phyloP scores from a whole-genome alignment of 1,140 invertebrate species.

The Trachymyrmex septentrionalis region DNA sequence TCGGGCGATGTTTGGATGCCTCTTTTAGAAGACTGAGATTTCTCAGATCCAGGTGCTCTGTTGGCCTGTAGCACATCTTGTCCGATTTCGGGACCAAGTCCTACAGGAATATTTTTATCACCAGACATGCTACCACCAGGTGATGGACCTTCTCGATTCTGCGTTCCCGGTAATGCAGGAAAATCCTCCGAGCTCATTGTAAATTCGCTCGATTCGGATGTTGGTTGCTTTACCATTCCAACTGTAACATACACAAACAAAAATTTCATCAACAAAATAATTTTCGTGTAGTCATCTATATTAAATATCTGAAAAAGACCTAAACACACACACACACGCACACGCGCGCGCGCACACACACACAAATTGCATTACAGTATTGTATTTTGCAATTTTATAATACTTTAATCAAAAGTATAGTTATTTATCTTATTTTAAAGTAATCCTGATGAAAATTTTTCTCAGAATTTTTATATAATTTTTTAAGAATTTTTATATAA shows the following conservation, averaged over 20 bases:
- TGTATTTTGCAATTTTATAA: background rate
- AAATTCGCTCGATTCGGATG: constrained; percentile 96
- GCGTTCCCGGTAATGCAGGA: constrained; percentile 96
- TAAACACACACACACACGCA: too few relatives aligned
- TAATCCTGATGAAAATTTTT: too few relatives aligned
- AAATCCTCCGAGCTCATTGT: constrained; percentile 99
- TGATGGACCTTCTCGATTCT: constrained; percentile 87
- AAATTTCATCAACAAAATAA: constrained; percentile 25
- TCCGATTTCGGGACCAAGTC: constrained; percentile 85
- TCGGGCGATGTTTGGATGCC: constrained; percentile 98
- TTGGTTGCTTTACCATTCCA: constrained; percentile 98
- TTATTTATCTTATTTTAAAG: background rate
- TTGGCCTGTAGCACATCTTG: constrained; percentile 85
- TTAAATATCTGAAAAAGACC: background rate
- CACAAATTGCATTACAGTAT: background rate
- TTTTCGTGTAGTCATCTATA: background rate
- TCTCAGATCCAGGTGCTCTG: constrained; percentile 85
- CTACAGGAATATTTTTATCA: constrained; percentile 88
- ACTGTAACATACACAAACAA: constrained; percentile 87
- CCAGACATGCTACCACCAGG: constrained; percentile 86
- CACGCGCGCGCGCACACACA: too few relatives aligned
- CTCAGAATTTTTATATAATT: too few relatives aligned
- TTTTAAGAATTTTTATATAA: too few relatives aligned
- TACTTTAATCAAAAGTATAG: background rate
- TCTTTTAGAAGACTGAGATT: constrained; percentile 88